These are phyloP conservation scores for Chiloscyllium punctatum DNA, from an alignment of 2,797 vertebrate species.

Conservation along the genomic window DNA sequence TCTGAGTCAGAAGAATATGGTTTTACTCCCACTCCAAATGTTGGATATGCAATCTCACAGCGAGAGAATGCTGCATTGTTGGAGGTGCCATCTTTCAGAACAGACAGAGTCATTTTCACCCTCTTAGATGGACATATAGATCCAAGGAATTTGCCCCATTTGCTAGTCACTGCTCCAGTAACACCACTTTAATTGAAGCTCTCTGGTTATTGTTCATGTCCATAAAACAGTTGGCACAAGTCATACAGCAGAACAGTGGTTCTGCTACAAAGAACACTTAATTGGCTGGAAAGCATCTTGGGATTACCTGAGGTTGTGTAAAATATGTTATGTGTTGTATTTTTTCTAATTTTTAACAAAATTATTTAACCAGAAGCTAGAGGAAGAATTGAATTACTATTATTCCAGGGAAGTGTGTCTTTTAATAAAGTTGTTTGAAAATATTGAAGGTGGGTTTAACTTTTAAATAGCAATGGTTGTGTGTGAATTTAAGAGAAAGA, in stretches of 20 bases:
- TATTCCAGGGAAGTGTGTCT: neutral
- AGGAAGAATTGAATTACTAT: neutral
- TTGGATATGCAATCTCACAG: neutral
- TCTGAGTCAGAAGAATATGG: too few species aligned
- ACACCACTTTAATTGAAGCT: neutral
- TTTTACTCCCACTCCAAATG: too few species aligned
- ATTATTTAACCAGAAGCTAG: neutral
- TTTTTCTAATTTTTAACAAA: neutral
- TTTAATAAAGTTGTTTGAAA: neutral
- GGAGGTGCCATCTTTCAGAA: neutral
- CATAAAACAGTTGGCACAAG: neutral
- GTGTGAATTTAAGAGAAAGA: neutral
- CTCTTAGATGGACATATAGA: neutral
- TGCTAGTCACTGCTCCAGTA: neutral
- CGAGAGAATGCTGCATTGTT: neutral
- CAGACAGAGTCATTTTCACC: neutral
- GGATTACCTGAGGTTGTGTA: neutral
- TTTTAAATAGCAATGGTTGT: neutral
- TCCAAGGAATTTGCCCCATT: neutral
- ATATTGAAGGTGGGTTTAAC: neutral
- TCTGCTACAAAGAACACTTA: neutral
- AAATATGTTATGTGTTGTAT: neutral
- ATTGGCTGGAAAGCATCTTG: neutral
- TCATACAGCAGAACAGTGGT: neutral
- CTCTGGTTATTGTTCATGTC: neutral